These are phyloP conservation scores for Phoxinus phoxinus DNA, from an alignment of 2,113 vertebrate genomes.

Conservation along the genomic window DNA sequence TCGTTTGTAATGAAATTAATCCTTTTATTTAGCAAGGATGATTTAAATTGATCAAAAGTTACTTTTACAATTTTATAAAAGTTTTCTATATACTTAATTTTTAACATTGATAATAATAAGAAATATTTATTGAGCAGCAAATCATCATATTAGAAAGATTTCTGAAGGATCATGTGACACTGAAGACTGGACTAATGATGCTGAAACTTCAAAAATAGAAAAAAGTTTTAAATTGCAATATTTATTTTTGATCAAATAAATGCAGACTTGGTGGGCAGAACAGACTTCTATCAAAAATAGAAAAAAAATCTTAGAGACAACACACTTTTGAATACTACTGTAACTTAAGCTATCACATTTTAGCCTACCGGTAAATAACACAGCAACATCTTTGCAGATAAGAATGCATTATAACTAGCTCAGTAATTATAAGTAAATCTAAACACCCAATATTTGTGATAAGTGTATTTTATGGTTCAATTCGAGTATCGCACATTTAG, in stretches of 20 bases:
- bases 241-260: not conserved
- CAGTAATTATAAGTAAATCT: not conserved
- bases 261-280: not conserved
- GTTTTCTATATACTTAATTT: not conserved
- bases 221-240: not conserved
- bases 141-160: not conserved
- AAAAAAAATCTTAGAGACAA: not conserved
- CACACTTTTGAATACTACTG: not conserved
- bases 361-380: not conserved
- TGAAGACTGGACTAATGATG: not conserved
- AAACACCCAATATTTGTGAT: not conserved
- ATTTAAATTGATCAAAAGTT: not conserved
- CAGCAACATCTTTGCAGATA: not conserved
- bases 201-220: not conserved
- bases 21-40: not conserved
- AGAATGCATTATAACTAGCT: not conserved
- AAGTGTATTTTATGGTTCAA: not conserved
- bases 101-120: not conserved
- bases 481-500: not conserved
- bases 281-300: not conserved
- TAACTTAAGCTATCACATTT: not conserved
- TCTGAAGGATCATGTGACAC: not conserved
- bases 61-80: not conserved
- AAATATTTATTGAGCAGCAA: not conserved
- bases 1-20: not conserved